A percentile compares a stretch with the other conserved stretches of the same genome.
Conservation (phyloP, 2,113 vertebrate species). For the Picathartes gymnocephalus region DNA sequence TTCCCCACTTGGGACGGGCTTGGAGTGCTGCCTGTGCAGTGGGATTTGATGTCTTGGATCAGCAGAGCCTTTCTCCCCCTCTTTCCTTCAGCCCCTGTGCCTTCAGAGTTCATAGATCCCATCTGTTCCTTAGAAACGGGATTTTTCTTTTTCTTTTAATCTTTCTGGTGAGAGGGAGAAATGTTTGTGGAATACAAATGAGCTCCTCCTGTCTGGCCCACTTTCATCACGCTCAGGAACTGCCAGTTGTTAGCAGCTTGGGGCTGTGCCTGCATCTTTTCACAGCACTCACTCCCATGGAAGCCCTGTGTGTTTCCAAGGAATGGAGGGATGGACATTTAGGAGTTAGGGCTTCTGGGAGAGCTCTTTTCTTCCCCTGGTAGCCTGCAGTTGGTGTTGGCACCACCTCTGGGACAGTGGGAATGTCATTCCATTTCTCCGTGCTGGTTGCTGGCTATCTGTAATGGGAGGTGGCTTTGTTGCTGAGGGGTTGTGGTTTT, state of each 20-base stretch:
- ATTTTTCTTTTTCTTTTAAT: neutral
- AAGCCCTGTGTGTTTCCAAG: neutral
- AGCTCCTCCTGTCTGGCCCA: neutral
- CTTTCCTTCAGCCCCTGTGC: neutral
- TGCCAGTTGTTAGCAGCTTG: neutral
- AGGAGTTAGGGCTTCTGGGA: neutral
- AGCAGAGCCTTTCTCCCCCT: neutral
- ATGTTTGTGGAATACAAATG: constrained; percentile 20
- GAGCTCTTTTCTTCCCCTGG: neutral
- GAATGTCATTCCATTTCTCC: neutral
- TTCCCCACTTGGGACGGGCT: neutral
- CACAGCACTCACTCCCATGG: neutral
- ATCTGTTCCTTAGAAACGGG: neutral
- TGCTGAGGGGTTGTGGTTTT: neutral
- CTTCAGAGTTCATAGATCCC: neutral
- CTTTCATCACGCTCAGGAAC: neutral
- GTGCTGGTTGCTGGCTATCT: neutral
- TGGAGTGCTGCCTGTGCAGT: neutral
- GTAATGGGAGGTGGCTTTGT: neutral
- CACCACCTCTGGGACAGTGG: neutral
- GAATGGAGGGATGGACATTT: neutral
- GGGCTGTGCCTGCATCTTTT: neutral
- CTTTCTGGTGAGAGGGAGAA: neutral
- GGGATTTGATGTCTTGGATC: neutral
- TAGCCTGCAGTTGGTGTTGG: neutral